Conservation (phyloP, 1,140 invertebrate species). For the Lasioglossum baleicum region DNA sequence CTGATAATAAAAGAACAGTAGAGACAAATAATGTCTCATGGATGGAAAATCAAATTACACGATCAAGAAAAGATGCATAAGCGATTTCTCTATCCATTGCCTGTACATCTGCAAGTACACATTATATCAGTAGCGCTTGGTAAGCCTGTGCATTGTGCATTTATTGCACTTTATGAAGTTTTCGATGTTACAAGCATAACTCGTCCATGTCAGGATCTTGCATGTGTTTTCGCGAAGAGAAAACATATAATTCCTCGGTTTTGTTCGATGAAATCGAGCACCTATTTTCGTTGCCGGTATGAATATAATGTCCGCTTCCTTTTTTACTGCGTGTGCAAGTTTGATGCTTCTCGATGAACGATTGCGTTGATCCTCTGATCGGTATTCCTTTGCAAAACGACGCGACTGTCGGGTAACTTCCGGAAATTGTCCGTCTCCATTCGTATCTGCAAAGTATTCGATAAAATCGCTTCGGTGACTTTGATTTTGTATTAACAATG, state of each 20-base stretch:
- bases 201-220: slow-evolving; percentile 47
- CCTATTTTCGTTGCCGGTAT: slow-evolving; percentile 43
- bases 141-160: no score
- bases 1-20: no score
- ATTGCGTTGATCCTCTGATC: slow-evolving; percentile 45
- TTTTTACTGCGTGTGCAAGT: slow-evolving; percentile 32
- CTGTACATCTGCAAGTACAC: no score
- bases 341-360: slow-evolving; percentile 35
- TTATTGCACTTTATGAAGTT: not conserved
- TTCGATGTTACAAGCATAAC: slow-evolving; percentile 49
- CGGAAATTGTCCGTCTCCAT: slow-evolving; percentile 58
- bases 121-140: no score
- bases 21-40: no score
- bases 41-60: no score
- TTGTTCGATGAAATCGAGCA: slow-evolving; percentile 24
- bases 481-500: no score
- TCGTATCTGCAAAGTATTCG: slow-evolving; percentile 57
- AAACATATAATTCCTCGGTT: slow-evolving; percentile 60
- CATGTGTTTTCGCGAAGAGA: slow-evolving; percentile 42
- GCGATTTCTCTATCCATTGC: no score
- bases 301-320: slow-evolving; percentile 38
- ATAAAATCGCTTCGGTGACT: no score
- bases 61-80: no score
- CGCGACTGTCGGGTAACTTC: slow-evolving; percentile 45
- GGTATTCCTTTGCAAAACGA: slow-evolving; percentile 57